These are phyloP conservation scores for Labeo rohita DNA, from an alignment of 2,113 vertebrate species.

Conservation along the genomic window DNA sequence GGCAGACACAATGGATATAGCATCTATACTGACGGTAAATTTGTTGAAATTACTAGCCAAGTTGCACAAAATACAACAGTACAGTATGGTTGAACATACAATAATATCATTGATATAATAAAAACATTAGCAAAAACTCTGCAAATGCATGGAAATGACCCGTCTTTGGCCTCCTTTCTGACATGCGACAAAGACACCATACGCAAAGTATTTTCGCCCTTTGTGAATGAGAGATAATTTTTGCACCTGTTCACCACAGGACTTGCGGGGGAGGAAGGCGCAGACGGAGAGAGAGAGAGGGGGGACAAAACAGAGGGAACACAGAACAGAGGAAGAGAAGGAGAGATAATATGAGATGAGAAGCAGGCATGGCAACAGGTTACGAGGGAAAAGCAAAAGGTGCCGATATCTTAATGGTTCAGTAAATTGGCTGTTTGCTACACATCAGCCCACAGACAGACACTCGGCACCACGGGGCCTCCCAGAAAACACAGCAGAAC, in stretches of 20 bases:
- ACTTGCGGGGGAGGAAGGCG: background rate
- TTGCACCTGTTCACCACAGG: constrained; percentile 36
- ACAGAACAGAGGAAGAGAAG: constrained; percentile 12
- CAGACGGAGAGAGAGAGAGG: constrained; percentile 31
- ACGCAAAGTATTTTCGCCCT: constrained; percentile 18
- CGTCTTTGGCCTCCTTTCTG: constrained; percentile 51
- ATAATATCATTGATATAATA: background rate
- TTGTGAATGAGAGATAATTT: constrained; percentile 19
- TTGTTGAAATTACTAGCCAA: background rate
- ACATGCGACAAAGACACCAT: constrained; percentile 56
- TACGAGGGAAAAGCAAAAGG: constrained; percentile 29
- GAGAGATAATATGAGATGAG: constrained; percentile 19
- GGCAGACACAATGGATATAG: background rate
- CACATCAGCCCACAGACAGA: constrained; percentile 39
- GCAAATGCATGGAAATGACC: constrained; percentile 25
- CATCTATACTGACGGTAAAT: no score
- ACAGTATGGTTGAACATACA: background rate
- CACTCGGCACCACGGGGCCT: constrained; percentile 35
- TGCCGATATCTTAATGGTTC: constrained; percentile 46
- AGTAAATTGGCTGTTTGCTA: constrained; percentile 47
- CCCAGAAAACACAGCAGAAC: constrained; percentile 43
- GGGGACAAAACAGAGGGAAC: background rate
- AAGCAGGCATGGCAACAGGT: constrained; percentile 33
- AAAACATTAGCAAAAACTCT: background rate
- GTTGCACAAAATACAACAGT: background rate